Percentiles rank a stretch among this genome's conserved stretches.
These are phyloP conservation scores for Hipposideros larvatus DNA, from an alignment of 2,797 vertebrate genomes.

Conservation along the genomic window DNA sequence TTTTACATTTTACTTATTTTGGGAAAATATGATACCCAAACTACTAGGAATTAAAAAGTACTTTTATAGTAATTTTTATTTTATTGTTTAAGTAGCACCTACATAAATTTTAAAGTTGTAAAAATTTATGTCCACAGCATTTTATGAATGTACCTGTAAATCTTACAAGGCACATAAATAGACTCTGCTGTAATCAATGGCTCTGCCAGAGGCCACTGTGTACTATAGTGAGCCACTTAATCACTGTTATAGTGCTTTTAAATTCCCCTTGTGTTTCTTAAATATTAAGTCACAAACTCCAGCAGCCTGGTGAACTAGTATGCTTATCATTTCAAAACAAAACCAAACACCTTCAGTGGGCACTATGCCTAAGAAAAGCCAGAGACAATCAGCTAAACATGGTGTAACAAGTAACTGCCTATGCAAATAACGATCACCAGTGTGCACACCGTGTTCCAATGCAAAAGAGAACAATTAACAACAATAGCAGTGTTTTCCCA, in stretches of 20 bases:
- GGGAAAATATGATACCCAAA: neutral
- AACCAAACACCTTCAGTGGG: neutral
- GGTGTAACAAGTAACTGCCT: neutral
- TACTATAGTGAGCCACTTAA: neutral
- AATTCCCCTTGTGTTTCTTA: neutral
- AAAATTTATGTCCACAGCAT: neutral
- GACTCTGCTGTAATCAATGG: neutral
- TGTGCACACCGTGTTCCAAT: neutral
- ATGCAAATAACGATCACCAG: neutral
- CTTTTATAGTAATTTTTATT: slow-evolving; percentile 14
- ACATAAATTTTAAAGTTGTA: neutral
- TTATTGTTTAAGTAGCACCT: neutral
- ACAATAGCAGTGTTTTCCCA: neutral
- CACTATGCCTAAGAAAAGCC: neutral
- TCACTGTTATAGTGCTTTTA: neutral
- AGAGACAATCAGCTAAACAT: neutral
- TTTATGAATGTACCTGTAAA: neutral
- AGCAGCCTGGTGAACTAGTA: neutral
- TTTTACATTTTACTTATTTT: neutral
- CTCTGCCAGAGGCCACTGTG: neutral
- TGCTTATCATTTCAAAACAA: neutral
- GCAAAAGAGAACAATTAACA: neutral
- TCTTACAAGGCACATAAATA: neutral
- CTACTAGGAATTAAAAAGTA: neutral
- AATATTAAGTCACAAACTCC: neutral